Conservation (phyloP, 1,140 invertebrate genomes). For the Leptoteleia sp. region DNA sequence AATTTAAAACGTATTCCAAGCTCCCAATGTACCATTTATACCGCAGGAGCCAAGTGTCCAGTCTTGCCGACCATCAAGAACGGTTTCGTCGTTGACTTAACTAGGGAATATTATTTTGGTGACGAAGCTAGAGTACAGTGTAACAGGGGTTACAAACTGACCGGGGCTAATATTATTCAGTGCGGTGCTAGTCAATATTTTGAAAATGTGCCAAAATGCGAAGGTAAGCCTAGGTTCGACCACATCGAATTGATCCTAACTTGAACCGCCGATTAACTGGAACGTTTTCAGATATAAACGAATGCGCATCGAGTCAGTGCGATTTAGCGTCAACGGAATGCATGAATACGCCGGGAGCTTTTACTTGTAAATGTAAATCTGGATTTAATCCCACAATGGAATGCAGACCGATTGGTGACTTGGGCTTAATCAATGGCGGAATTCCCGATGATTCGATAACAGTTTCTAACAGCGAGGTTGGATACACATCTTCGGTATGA, state of each 20-base stretch:
- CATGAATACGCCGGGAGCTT: slow-evolving; percentile 94
- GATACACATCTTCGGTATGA: slow-evolving; percentile 89
- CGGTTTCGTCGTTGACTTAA: slow-evolving; percentile 90
- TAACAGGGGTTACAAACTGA: slow-evolving; percentile 92
- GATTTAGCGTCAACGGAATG: slow-evolving; percentile 95
- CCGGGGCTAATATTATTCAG: slow-evolving; percentile 92
- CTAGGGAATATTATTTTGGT: slow-evolving; percentile 89
- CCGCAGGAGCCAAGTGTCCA: slow-evolving; percentile 88
- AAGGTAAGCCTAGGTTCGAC: no score
- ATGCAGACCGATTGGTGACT: slow-evolving; percentile 92
- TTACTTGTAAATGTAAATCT: slow-evolving; percentile 93
- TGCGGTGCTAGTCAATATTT: slow-evolving; percentile 94
- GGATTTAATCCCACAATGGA: slow-evolving; percentile 94
- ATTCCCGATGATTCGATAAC: slow-evolving; percentile 94
- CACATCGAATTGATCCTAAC: no score
- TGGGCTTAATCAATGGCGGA: slow-evolving; percentile 93
- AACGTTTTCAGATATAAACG: slow-evolving; percentile 91
- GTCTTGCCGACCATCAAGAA: slow-evolving; percentile 91
- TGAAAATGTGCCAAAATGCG: slow-evolving; percentile 91
- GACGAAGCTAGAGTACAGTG: slow-evolving; percentile 97
- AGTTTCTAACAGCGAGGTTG: slow-evolving; percentile 90
- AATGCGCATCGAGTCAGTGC: slow-evolving; percentile 94
- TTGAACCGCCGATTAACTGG: no score
- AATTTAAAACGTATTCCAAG: no score
- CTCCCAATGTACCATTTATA: no score